phyloP scores from a whole-genome alignment of 1,140 invertebrate genomes.

The Metopolophium dirhodum region DNA sequence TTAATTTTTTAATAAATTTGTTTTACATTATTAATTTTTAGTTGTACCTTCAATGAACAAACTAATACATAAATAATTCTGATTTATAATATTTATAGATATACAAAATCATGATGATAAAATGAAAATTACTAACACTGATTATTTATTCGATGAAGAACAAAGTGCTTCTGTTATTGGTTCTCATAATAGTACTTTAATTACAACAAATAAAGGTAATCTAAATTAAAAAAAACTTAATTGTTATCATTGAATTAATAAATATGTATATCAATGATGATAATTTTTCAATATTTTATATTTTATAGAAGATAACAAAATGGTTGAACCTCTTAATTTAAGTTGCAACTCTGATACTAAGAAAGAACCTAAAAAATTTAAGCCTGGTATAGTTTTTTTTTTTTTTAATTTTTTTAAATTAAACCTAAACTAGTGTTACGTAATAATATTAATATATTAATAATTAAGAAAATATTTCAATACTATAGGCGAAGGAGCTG shows the following conservation, averaged over 20 bases:
- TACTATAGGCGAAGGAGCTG: conserved; percentile 63
- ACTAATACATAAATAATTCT: background rate
- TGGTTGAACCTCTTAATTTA: background rate
- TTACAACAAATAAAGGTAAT: background rate
- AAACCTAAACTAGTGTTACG: too few relatives aligned
- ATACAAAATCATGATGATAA: conserved; percentile 26
- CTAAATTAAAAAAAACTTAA: background rate
- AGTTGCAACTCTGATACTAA: background rate
- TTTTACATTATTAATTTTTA: background rate
- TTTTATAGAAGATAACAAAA: conserved; percentile 9
- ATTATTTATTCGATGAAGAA: background rate
- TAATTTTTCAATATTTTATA: background rate
- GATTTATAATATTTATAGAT: background rate
- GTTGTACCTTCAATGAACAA: background rate
- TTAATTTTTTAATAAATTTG: background rate
- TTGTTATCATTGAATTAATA: background rate
- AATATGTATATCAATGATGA: background rate
- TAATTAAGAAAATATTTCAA: background rate
- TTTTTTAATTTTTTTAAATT: too few relatives aligned
- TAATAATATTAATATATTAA: background rate
- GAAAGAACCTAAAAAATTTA: conserved; percentile 14
- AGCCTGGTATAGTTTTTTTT: conserved; percentile 13
- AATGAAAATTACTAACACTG: conserved; percentile 25
- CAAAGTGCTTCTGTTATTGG: background rate
- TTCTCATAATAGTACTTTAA: background rate